Percentiles rank a stretch among this genome's conserved stretches.
These are phyloP conservation scores for Meleagris gallopavo DNA, from an alignment of 2,113 vertebrate genomes.

Conservation along the genomic window DNA sequence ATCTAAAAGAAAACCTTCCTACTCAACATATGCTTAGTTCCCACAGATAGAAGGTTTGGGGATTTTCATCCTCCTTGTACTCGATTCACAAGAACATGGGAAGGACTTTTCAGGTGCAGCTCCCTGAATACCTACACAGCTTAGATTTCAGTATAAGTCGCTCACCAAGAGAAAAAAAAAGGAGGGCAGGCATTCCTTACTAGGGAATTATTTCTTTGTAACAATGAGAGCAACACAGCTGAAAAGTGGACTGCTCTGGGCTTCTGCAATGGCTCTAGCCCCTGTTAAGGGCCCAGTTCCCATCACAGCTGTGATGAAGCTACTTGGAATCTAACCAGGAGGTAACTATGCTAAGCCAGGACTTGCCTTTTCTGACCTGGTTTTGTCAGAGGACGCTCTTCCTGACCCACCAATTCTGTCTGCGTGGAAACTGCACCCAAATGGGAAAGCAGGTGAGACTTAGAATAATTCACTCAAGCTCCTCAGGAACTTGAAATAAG, in stretches of 20 bases:
- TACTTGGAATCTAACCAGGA: not conserved
- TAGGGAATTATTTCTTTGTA: not conserved
- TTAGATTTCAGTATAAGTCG: not conserved
- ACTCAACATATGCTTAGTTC: not conserved
- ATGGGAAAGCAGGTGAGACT: not conserved
- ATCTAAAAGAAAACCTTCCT: conserved; percentile 15
- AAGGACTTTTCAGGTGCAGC: not conserved
- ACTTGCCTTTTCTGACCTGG: not conserved
- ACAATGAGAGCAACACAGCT: not conserved
- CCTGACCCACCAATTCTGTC: not conserved
- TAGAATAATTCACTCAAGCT: not conserved
- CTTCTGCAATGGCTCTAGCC: not conserved
- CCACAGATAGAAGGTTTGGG: not conserved
- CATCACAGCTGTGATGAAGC: not conserved
- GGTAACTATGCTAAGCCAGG: not conserved
- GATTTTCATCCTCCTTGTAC: rapidly evolving
- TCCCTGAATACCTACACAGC: not conserved
- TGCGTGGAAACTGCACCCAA: not conserved
- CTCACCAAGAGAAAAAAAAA: not conserved
- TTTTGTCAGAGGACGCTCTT: not conserved
- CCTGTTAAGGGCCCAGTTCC: not conserved
- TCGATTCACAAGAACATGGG: not conserved
- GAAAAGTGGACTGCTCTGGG: not conserved
- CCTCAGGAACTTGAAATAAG: not conserved
- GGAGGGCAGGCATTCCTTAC: not conserved